Evolutionary conservation across 2,888 invertebrate genomes (phyloP), one percentile per base, ranked within the genome.

Genomic region (Calameuta pallipes): DNA sequence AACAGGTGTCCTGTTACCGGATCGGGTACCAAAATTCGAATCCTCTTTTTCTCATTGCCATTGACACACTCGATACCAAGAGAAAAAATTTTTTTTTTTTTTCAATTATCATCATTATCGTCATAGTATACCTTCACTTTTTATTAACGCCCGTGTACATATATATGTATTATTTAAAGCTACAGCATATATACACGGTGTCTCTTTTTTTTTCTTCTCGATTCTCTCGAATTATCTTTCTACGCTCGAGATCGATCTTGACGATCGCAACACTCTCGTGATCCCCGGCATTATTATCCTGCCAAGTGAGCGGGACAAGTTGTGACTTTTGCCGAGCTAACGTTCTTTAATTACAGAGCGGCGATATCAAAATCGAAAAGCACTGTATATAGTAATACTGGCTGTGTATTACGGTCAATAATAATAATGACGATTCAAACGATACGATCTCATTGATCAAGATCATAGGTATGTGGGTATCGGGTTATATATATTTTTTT

Each of bases 301-400:
- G 41, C 41, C 41, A 56, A 23, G 41, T 56, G 41, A 56, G 4
- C 41, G 41, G 41, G 15, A 56, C 23, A 56, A 56, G 41, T 56
- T 56, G 41, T 56, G 41, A 56, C 41, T 56, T 23, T 56, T 56
- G 41, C 41, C 41, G 41, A 56, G 41, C 23, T 56, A n/a, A 69
- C 78, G 75, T 73, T 80, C 81, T 83, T 82, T 83, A 83, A 83
- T 82, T 82, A 81, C 81, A 83, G 80, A 77, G 79, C 82, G 82
- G 82, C 41, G 69, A 75, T 56, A 56, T 56, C 41, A 56, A 56
- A 56, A 56, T 56, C 41, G 6, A 56, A 56, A 56, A 56, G 41
- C 41, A 56, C 23, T 56, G 23, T 23, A 56, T 56, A 56, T 9
- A 23, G 41, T 56, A 23, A 56, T 56, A 23, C 41, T 4, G 41